A percentile compares a stretch with the other conserved stretches of the same genome.
Conservation (phyloP, 2,888 invertebrate genomes). For the Cotesia congregata region DNA sequence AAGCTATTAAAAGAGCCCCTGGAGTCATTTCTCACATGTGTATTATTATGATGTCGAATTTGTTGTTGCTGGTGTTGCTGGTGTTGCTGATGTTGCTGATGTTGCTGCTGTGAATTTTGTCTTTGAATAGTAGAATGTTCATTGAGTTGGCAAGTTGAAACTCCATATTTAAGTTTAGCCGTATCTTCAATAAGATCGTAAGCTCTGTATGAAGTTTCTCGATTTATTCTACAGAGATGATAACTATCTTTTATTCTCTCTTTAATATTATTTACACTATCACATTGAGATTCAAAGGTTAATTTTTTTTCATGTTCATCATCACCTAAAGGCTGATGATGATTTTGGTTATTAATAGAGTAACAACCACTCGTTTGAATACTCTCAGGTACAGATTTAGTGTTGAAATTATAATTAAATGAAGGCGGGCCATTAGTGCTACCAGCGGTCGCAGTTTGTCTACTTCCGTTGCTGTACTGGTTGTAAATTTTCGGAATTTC, state of each 20-base stretch:
- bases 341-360: constrained; percentile 44
- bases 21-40: constrained; percentile 54
- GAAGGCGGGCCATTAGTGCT: constrained; percentile 37
- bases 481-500: constrained; percentile 40
- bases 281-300: constrained; percentile 39
- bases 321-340: constrained; percentile 8
- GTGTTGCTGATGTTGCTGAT: neutral
- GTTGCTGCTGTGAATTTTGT: neutral
- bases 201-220: constrained; percentile 41
- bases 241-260: constrained; percentile 41
- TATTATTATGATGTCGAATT: constrained; percentile 46
- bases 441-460: constrained; percentile 40
- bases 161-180: constrained; percentile 29
- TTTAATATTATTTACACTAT: constrained; percentile 37
- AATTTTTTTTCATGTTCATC: neutral
- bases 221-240: constrained; percentile 26
- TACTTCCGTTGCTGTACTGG: neutral
- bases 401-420: constrained; percentile 50
- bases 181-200: constrained; percentile 41
- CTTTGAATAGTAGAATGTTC: constrained; percentile 16
- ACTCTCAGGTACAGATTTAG: constrained; percentile 49
- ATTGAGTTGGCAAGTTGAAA: constrained; percentile 37
- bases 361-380: constrained; percentile 58
- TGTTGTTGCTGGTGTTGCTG: constrained; percentile 32
- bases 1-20: constrained; percentile 48